Evolutionary conservation across 2,797 vertebrate species (phyloP), one percentile per base, ranked within the genome.

Genomic region (Glyptemys insculpta): DNA sequence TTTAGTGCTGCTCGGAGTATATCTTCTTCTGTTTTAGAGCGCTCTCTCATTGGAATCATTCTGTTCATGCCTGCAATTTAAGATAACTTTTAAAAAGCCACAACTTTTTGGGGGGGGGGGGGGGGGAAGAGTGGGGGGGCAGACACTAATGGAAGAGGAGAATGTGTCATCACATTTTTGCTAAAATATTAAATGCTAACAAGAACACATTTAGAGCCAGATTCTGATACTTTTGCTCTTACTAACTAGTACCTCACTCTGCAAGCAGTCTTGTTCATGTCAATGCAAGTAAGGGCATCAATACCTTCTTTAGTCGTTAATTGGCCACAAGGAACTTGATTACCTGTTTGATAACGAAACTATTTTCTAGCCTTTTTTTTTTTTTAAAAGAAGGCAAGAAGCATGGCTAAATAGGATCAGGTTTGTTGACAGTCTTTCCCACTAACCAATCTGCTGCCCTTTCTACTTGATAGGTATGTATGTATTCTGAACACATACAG

Each of bases 21-120:
- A 97, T 99, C 99, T 96, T 99, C 99, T 97, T 99, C 99, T 0
- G 99, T 99, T 95, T 98, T 99, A 54, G 99, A 99, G 54, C 99
- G 99, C 57, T 99, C 99, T 98, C 99, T 98, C 91, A 99, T 94
- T 0, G 99, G 99, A 68, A 99, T 98, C 80, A 98, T 98, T 47
- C 99, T 98, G 96, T 98, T 99, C 97, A 99, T 99, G 93, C 99
- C 99, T 99, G 80, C 3, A 49, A 85, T 8, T 34, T 21, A n/a
- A 95, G 56, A 90, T 1, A 57, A 0, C 1, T 7, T 52, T 0
- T 14, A 86, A 18, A 93, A 65, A 82, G 11, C 68, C 1, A 1
- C 7, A 1, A 6, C 18, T n/a, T 16, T 47, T 65, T 16, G 2
- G 0, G 3, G 14, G 14, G 59, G 14, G 6, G 15, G 3, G n/a